phyloP scores from a whole-genome alignment of 2,888 invertebrate genomes.

The Dexiosoma caninum region DNA sequence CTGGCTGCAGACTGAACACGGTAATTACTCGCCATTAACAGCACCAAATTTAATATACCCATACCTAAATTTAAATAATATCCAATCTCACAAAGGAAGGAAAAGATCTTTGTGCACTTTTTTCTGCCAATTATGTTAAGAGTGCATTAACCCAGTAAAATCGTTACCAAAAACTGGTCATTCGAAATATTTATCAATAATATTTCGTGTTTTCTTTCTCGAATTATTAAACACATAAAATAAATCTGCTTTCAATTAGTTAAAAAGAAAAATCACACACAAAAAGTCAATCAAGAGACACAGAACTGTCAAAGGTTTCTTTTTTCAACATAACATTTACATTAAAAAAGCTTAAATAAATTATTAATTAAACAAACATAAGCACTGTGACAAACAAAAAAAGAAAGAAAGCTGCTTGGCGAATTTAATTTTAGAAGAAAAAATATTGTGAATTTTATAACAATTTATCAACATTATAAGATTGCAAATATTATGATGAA shows the following conservation, averaged over 20 bases:
- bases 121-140: not conserved
- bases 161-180: not conserved
- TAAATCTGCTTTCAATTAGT: conserved; percentile 12
- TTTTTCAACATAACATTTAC: conserved; percentile 7
- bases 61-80: too few species aligned
- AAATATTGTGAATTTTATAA: not conserved
- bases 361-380: not conserved
- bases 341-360: conserved; percentile 3
- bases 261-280: not conserved
- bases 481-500: conserved; percentile 17
- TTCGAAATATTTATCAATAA: not conserved
- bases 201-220: not conserved
- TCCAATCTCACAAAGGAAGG: too few species aligned
- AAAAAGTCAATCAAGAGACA: not conserved
- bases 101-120: too few species aligned
- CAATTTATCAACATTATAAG: conserved; percentile 30
- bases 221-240: conserved; percentile 10
- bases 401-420: conserved; percentile 23
- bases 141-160: conserved; percentile 14
- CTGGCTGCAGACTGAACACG: too few species aligned
- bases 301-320: not conserved
- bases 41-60: too few species aligned
- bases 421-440: not conserved
- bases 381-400: not conserved
- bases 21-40: too few species aligned